Evolutionary conservation across 2,797 vertebrate genomes (phyloP).

Genomic region (Dendrocincla tyrannina): DNA sequence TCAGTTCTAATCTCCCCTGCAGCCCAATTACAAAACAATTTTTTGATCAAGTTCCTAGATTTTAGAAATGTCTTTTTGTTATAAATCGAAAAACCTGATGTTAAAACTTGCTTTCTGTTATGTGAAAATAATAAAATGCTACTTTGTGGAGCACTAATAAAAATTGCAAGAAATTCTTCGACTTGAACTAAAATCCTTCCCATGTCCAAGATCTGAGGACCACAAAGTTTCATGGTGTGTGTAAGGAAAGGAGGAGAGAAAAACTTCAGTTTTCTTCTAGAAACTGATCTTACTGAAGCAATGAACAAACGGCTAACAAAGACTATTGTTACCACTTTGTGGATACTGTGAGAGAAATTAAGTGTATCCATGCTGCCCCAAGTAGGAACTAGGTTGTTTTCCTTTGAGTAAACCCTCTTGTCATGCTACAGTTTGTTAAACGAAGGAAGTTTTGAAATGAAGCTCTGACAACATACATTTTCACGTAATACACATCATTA

Average conservation of each 20-base stretch:
- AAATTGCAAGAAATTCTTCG: background rate
- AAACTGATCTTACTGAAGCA: background rate
- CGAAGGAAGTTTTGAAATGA: background rate
- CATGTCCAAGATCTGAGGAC: background rate
- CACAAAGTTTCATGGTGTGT: background rate
- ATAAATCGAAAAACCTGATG: background rate
- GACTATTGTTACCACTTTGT: background rate
- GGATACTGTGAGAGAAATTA: background rate
- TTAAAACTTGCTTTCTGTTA: background rate
- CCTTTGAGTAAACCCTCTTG: background rate
- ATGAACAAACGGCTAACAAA: background rate
- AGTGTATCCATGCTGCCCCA: background rate
- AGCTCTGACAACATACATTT: background rate
- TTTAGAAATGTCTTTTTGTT: background rate
- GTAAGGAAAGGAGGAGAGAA: background rate
- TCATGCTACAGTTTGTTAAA: background rate
- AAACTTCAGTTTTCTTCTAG: background rate
- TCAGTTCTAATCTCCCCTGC: conserved; percentile 41
- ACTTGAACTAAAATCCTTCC: background rate
- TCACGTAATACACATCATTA: background rate
- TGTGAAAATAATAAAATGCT: background rate
- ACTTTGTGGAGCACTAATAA: background rate
- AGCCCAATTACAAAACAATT: conserved; percentile 50
- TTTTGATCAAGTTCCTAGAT: conserved; percentile 12
- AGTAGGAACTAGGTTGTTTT: background rate